Conservation (phyloP, 2,113 vertebrate species). For the Spea bombifrons region DNA sequence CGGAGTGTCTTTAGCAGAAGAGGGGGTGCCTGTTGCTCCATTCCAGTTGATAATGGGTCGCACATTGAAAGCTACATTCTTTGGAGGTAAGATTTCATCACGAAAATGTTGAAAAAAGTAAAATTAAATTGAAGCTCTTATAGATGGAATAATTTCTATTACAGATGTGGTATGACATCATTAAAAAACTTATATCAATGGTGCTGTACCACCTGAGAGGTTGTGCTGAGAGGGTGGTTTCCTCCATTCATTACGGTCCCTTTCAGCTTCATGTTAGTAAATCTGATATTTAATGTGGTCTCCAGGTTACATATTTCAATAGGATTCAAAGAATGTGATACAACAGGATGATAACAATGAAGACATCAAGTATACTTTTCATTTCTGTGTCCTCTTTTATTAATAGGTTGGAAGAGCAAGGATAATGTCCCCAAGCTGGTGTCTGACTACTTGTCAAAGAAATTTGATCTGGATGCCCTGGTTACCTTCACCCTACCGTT, state of each 20-base stretch:
- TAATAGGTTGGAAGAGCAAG: constrained; percentile 69
- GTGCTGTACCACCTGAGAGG: no score
- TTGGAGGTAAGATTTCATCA: constrained; percentile 24
- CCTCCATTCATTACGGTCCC: no score
- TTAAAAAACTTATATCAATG: no score
- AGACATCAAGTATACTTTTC: not conserved
- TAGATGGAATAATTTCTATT: no score
- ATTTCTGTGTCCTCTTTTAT: not conserved
- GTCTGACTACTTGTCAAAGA: constrained; percentile 69
- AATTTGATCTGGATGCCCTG: constrained; percentile 69
- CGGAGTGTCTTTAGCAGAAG: constrained; percentile 43
- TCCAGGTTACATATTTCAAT: not conserved
- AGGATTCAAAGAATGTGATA: not conserved
- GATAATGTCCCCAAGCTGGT: constrained; percentile 68
- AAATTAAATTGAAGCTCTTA: no score
- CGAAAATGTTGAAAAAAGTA: no score
- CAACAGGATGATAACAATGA: not conserved
- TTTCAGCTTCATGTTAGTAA: no score
- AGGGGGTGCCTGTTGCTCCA: constrained; percentile 26
- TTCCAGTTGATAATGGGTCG: constrained; percentile 35
- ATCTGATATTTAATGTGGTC: no score
- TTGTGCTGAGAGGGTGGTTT: no score
- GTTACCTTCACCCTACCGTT: constrained; percentile 70
- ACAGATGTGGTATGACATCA: no score
- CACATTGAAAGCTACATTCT: constrained; percentile 40